Evolutionary conservation across 1,140 invertebrate genomes (phyloP).

Genomic region (Drusus annulatus): DNA sequence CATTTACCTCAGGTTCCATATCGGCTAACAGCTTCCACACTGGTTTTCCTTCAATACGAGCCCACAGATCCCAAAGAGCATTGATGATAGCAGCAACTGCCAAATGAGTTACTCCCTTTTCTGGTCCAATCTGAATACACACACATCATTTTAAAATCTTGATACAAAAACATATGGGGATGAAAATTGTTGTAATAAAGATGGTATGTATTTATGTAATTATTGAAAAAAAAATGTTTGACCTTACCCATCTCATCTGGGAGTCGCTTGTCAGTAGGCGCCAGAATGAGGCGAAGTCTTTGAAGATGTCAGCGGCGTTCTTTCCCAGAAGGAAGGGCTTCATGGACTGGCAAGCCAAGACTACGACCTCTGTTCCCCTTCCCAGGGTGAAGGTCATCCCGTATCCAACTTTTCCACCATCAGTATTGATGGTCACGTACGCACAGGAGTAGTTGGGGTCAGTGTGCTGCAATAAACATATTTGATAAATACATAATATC

Average conservation of each 20-base stretch:
- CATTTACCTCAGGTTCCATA: constrained; percentile 80
- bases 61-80: constrained; percentile 94
- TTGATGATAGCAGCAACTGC: constrained; percentile 92
- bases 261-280: constrained; percentile 86
- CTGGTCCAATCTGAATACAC: constrained; percentile 84
- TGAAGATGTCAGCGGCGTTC: constrained; percentile 79
- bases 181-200: no score
- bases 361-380: constrained; percentile 89
- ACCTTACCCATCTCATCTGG: constrained; percentile 90
- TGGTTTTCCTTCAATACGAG: constrained; percentile 86
- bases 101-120: constrained; percentile 92
- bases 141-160: neutral
- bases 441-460: constrained; percentile 94
- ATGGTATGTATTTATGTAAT: no score
- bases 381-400: constrained; percentile 88
- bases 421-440: constrained; percentile 84
- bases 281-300: constrained; percentile 86
- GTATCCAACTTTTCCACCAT: constrained; percentile 78
- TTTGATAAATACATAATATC: constrained; percentile 29
- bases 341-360: constrained; percentile 81
- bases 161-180: no score
- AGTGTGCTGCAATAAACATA: constrained; percentile 76
- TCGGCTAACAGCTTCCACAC: constrained; percentile 89
- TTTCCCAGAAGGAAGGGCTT: constrained; percentile 78
- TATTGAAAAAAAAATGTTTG: no score